Percentiles rank a stretch among this genome's conserved stretches.
These are phyloP conservation scores for Pandemis heparana DNA, from an alignment of 2,888 invertebrate genomes.

Conservation along the genomic window DNA sequence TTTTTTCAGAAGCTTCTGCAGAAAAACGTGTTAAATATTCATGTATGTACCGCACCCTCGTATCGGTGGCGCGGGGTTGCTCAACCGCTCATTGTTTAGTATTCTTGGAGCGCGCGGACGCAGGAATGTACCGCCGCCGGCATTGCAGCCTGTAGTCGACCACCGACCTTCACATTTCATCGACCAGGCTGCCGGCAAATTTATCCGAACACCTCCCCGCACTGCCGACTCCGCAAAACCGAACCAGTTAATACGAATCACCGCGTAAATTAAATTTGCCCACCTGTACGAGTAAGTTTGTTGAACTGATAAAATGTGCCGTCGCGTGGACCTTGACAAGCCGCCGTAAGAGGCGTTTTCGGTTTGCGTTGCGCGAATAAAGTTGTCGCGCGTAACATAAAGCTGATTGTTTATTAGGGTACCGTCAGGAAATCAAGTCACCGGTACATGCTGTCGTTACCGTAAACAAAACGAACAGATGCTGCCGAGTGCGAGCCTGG, in stretches of 20 bases:
- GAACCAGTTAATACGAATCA: constrained; percentile 31
- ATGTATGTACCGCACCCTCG: background rate
- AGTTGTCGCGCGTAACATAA: constrained; percentile 34
- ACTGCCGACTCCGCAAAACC: constrained; percentile 7
- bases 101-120: constrained; percentile 23
- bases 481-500: constrained; percentile 7
- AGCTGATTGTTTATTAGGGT: constrained; percentile 42
- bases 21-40: background rate
- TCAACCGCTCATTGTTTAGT: constrained; percentile 28
- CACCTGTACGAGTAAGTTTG: constrained; percentile 30
- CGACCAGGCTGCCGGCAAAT: constrained; percentile 3
- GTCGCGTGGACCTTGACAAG: constrained; percentile 7
- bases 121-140: constrained; percentile 24
- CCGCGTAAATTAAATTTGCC: constrained; percentile 30
- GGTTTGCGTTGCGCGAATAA: constrained; percentile 1
- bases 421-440: constrained; percentile 41
- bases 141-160: constrained; percentile 27
- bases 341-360: constrained; percentile 16
- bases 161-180: constrained; percentile 41
- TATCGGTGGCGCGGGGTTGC: background rate
- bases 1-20: background rate
- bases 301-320: constrained; percentile 14
- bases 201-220: constrained; percentile 22
- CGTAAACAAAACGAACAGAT: constrained; percentile 39
- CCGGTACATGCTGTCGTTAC: constrained; percentile 37